Conservation (phyloP, 2,797 vertebrate genomes). For the Falco novaeseelandiae region DNA sequence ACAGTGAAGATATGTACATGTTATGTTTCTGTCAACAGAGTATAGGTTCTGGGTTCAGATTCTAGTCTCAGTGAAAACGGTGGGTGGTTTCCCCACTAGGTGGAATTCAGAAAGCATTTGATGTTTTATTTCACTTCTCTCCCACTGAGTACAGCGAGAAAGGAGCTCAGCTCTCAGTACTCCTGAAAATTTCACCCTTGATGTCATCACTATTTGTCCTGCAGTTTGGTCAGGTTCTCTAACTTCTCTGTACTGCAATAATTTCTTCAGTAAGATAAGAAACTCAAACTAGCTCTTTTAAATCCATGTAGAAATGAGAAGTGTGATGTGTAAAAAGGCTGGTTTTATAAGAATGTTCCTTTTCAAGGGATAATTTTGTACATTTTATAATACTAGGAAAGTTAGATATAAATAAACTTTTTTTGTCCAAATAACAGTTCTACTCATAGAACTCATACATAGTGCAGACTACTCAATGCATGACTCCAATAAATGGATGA, state of each 20-base stretch:
- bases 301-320: background rate
- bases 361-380: background rate
- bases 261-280: background rate
- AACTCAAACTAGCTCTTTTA: background rate
- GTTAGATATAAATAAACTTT: background rate
- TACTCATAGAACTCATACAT: background rate
- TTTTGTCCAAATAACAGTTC: background rate
- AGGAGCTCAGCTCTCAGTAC: background rate
- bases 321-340: background rate
- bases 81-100: background rate
- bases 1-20: background rate
- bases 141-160: background rate
- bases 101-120: background rate
- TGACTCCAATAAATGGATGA: background rate
- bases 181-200: background rate
- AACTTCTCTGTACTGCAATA: background rate
- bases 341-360: background rate
- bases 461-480: background rate
- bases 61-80: background rate
- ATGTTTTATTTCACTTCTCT: constrained; percentile 33
- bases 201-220: background rate
- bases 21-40: background rate
- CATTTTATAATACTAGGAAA: background rate
- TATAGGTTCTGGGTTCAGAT: background rate
- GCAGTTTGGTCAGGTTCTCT: background rate